Base-by-base conservation (phyloP, 2,888 invertebrate species). In the Aphidoletes aphidimyza region DNA sequence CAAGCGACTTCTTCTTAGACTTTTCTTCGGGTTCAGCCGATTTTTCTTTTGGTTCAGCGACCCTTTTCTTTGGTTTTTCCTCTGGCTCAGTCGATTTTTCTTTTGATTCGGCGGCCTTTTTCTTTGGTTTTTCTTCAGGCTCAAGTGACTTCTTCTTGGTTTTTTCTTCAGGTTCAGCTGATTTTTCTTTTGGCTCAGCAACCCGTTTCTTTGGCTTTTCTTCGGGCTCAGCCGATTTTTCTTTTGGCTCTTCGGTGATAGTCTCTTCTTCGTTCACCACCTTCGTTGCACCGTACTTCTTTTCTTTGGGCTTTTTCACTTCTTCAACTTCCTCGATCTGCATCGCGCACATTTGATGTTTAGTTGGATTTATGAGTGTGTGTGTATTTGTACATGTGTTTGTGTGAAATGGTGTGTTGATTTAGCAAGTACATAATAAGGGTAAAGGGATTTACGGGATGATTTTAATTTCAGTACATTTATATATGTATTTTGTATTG, bases 151-250 rank as follows among this genome's bases (percentile, higher is more conserved):
- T 69, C 6, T 69, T 30, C 22, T 30, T n/a, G n/a, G n/a, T n/a
- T n/a, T n/a, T n/a, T 90, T 89, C 91, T 86, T 90, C 91, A 90
- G 91, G 90, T 91, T 91, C 91, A 22, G 89, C 86, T n/a, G n/a
- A n/a, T n/a, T n/a, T n/a, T 86, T 89, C 89, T 85, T 89, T 88
- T 81, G 87, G 84, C 22, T 54, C 19, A 19, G 17, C 54, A 8
- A 54, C 9, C 26, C 26, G 11, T 26, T 69, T 30, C 22, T 30
- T n/a, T n/a, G n/a, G n/a, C n/a, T n/a, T n/a, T n/a, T n/a, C n/a
- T 83, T 83, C 14, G 8, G 78, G 22, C 85, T 91, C 91, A 0
- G 91, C 89, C 0, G 14, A 85, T 91, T 91, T 85, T 91, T 91
- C 88, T 85, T 89, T 88, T 83, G 87, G 84, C 85, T 91, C 91